These are phyloP conservation scores for Pomacea canaliculata DNA, from an alignment of 2,888 invertebrate species.

Conservation along the genomic window DNA sequence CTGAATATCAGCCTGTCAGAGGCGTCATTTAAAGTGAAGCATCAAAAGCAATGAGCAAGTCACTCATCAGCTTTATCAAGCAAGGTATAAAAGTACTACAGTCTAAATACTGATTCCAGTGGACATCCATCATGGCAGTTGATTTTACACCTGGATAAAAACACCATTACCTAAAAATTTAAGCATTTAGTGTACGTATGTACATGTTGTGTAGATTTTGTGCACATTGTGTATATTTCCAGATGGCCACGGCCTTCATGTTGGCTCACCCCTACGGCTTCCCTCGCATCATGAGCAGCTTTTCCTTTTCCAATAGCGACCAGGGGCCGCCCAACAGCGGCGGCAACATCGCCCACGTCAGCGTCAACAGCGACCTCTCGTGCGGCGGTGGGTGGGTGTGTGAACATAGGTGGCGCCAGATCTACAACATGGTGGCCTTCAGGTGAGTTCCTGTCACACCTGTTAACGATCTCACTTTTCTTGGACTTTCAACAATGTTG, in stretches of 20 bases:
- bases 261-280: slow-evolving; percentile 75
- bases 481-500: background rate
- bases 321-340: slow-evolving; percentile 37
- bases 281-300: slow-evolving; percentile 89
- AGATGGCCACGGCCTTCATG: slow-evolving; percentile 84
- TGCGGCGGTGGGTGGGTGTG: slow-evolving; percentile 52
- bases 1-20: too few species aligned
- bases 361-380: slow-evolving; percentile 33
- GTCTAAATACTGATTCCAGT: too few species aligned
- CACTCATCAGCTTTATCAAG: too few species aligned
- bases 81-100: too few species aligned
- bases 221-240: slow-evolving; percentile 13
- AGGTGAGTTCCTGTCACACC: slow-evolving; percentile 2
- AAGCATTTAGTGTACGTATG: too few species aligned
- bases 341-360: slow-evolving; percentile 35
- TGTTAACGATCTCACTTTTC: background rate
- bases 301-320: slow-evolving; percentile 49
- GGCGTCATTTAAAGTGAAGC: too few species aligned
- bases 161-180: too few species aligned
- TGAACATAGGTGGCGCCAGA: slow-evolving; percentile 51
- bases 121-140: too few species aligned
- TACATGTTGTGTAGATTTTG: too few species aligned
- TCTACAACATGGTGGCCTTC: slow-evolving; percentile 67
- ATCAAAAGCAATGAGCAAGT: too few species aligned
- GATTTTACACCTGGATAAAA: too few species aligned